Conservation (phyloP, 2,888 invertebrate genomes). For the Thumatha senex region DNA sequence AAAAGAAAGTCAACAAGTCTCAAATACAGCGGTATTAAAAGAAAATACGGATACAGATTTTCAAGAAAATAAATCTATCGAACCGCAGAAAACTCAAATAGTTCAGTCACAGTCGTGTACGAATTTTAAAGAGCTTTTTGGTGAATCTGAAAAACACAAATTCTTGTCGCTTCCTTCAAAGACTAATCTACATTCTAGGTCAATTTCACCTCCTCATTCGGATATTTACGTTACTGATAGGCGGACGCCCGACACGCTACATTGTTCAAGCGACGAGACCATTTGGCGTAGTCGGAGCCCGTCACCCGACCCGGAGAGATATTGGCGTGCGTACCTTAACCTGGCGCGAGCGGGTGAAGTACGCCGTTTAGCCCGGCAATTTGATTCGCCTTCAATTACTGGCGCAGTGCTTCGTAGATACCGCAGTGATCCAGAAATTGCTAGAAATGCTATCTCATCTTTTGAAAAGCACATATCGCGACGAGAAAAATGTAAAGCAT, state of each 20-base stretch:
- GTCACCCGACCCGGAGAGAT: conserved; percentile 89
- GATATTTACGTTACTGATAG: conserved; percentile 73
- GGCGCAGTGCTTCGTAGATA: conserved; percentile 83
- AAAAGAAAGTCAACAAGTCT: conserved; percentile 58
- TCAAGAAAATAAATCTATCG: conserved; percentile 44
- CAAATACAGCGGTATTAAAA: conserved; percentile 14
- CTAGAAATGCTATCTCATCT: conserved; percentile 80
- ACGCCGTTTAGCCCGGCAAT: conserved; percentile 89
- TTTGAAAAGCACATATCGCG: conserved; percentile 63
- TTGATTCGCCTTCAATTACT: conserved; percentile 86
- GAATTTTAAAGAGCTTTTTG: conserved; percentile 92
- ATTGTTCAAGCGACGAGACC: conserved; percentile 85
- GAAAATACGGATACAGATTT: conserved; percentile 22
- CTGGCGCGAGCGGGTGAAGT: conserved; percentile 91
- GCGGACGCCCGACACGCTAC: conserved; percentile 80
- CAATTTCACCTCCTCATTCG: conserved; percentile 81
- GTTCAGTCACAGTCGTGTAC: conserved; percentile 87
- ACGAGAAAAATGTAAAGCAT: conserved; percentile 58
- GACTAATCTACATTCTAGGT: conserved; percentile 71
- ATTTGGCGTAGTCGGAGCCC: conserved; percentile 88
- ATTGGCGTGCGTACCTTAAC: conserved; percentile 87
- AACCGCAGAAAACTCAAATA: conserved; percentile 56
- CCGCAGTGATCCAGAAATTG: conserved; percentile 91
- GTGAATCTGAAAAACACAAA: conserved; percentile 86
- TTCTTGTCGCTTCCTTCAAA: conserved; percentile 81